These are phyloP conservation scores for Vulpes vulpes DNA, from an alignment of 2,113 vertebrate species.

Conservation along the genomic window DNA sequence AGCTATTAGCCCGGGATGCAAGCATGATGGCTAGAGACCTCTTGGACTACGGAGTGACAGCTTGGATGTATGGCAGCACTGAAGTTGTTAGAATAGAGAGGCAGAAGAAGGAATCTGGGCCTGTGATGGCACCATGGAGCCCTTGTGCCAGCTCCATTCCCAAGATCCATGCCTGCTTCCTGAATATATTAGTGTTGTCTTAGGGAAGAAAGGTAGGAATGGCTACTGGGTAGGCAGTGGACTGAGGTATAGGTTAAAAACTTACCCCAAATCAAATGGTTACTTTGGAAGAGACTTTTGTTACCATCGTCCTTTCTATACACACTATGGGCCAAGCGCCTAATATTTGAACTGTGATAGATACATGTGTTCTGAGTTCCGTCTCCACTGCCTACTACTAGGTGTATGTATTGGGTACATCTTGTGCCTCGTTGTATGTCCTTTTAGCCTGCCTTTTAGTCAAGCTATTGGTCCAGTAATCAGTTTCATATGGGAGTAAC, in stretches of 20 bases:
- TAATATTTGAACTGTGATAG: constrained; percentile 38
- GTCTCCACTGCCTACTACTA: neutral
- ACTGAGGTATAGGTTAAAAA: neutral
- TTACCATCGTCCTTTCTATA: neutral
- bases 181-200: neutral
- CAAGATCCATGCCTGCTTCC: neutral
- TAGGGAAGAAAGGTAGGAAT: neutral
- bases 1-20: neutral
- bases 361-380: neutral
- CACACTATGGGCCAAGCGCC: neutral
- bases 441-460: neutral
- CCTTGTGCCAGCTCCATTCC: neutral
- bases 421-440: neutral
- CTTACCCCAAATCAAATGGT: too few relatives aligned
- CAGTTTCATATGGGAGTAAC: neutral
- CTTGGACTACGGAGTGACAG: neutral
- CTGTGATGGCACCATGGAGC: neutral
- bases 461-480: neutral
- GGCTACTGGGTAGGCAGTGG: neutral
- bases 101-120: neutral
- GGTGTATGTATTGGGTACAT: neutral
- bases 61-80: neutral
- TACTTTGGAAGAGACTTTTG: too few relatives aligned
- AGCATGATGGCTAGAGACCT: neutral
- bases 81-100: neutral